A percentile compares a stretch with the other conserved stretches of the same genome.
Conservation (phyloP, 2,797 vertebrate species). For the Galagoides demidoff region DNA sequence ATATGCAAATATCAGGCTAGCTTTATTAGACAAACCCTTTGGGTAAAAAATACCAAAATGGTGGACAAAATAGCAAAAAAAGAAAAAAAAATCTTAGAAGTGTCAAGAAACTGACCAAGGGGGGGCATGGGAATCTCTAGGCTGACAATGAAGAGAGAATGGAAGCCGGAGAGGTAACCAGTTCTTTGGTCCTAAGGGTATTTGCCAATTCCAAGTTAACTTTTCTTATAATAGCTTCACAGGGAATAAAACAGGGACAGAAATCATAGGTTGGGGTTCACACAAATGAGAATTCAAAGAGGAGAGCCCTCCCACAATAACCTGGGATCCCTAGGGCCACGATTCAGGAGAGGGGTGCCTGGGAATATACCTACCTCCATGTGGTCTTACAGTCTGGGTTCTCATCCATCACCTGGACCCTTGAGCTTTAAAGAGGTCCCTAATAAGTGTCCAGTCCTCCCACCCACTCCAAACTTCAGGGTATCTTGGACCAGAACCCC, state of each 20-base stretch:
- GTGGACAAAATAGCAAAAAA: background rate
- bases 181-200: background rate
- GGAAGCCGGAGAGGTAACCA: background rate
- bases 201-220: background rate
- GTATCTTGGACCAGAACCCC: background rate
- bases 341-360: too few relatives aligned
- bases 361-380: background rate
- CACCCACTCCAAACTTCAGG: accelerated
- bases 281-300: background rate
- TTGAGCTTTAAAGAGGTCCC: background rate
- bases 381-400: background rate
- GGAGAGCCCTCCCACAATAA: background rate
- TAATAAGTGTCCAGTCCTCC: background rate
- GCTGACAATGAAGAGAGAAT: background rate
- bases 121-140: background rate
- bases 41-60: background rate
- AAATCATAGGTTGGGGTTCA: background rate
- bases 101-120: background rate
- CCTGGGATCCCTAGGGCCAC: background rate
- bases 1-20: background rate
- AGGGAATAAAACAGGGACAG: background rate
- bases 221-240: background rate
- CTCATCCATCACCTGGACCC: background rate
- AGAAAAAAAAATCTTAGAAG: background rate
- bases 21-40: background rate